Evolutionary conservation across 2,113 vertebrate species (phyloP).

Genomic region (Semicossyphus pulcher): DNA sequence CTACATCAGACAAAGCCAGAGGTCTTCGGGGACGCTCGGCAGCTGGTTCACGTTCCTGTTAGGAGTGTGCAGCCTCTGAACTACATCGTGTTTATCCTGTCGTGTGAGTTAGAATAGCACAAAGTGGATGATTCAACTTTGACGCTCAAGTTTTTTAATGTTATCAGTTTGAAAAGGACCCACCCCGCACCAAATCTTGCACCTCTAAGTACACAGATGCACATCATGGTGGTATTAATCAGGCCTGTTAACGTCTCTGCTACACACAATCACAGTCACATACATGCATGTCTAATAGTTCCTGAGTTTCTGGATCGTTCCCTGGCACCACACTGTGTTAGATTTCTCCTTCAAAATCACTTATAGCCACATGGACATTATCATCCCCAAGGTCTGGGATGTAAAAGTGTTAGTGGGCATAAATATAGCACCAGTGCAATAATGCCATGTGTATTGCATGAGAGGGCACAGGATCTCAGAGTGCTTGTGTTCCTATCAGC

Average conservation of each 20-base stretch:
- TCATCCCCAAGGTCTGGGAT: constrained; percentile 67
- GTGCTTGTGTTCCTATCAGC: constrained; percentile 76
- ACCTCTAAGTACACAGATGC: not conserved
- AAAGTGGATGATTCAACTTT: too few relatives aligned
- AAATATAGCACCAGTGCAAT: constrained; percentile 74
- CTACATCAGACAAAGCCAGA: constrained; percentile 31
- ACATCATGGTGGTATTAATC: constrained; percentile 55
- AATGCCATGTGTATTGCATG: constrained; percentile 68
- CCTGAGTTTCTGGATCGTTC: constrained; percentile 37
- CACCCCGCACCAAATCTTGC: not conserved
- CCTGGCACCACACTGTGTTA: constrained; percentile 23
- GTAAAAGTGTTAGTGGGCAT: constrained; percentile 70
- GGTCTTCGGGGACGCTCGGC: constrained; percentile 32
- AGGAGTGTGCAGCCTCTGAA: not conserved
- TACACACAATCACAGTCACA: constrained; percentile 16
- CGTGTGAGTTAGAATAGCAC: constrained; percentile 2
- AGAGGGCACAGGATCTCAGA: constrained; percentile 64
- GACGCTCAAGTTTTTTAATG: too few relatives aligned
- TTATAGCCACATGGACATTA: constrained; percentile 65
- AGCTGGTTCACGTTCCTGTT: constrained; percentile 13
- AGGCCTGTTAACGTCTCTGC: constrained; percentile 35
- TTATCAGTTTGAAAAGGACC: constrained; percentile 16
- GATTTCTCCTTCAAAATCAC: constrained; percentile 64
- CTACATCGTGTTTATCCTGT: constrained; percentile 16
- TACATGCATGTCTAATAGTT: constrained; percentile 32